Conservation (phyloP, 2,888 invertebrate genomes). For the Theretra japonica region DNA sequence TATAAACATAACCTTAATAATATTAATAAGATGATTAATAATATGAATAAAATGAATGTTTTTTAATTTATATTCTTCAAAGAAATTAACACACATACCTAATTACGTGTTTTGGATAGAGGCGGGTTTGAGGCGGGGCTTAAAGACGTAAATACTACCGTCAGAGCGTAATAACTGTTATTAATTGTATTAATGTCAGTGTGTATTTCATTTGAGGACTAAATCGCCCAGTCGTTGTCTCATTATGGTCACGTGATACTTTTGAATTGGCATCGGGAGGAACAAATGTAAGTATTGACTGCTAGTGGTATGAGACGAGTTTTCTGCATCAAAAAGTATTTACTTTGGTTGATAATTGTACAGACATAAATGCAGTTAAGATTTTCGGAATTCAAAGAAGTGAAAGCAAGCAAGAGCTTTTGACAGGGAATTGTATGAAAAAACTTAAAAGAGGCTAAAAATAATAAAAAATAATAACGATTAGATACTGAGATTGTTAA, state of each 20-base stretch:
- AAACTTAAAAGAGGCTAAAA: too few species aligned
- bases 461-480: too few species aligned
- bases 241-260: neutral
- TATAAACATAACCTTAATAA: neutral
- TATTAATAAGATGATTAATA: constrained; percentile 4
- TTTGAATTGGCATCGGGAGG: neutral
- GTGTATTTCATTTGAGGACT: constrained; percentile 1
- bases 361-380: too few species aligned
- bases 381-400: too few species aligned
- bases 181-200: constrained; percentile 10
- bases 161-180: constrained; percentile 9
- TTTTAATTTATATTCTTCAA: neutral
- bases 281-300: neutral
- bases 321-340: too few species aligned
- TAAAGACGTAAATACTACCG: constrained; percentile 16
- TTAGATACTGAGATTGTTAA: too few species aligned
- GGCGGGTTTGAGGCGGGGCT: constrained; percentile 12
- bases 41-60: neutral
- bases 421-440: too few species aligned
- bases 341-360: too few species aligned
- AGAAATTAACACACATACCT: constrained; percentile 18
- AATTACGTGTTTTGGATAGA: constrained; percentile 5
- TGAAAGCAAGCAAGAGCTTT: too few species aligned
- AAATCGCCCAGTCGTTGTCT: constrained; percentile 1
- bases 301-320: neutral